Evolutionary conservation across 2,113 vertebrate genomes (phyloP).

Genomic region (Eupsittula cactorum): DNA sequence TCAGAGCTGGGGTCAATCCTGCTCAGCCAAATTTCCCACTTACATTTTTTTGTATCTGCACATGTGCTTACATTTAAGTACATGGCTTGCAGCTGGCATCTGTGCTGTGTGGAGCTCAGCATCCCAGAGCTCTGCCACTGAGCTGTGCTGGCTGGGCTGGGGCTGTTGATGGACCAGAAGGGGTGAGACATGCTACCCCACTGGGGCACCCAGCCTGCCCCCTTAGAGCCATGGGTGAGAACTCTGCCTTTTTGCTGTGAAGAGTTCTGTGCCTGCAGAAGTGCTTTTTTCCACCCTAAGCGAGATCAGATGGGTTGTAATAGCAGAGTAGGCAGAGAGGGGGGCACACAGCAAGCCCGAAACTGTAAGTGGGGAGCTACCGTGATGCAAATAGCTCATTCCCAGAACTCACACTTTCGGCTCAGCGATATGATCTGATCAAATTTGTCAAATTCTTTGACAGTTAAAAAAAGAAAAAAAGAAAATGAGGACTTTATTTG

Average conservation of each 20-base stretch:
- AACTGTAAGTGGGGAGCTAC: conserved; percentile 33
- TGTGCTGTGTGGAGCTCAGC: accelerated
- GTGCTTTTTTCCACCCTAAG: not conserved
- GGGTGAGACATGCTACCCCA: not conserved
- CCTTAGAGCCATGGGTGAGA: accelerated
- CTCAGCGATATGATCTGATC: conserved; percentile 37
- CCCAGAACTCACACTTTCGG: conserved; percentile 18
- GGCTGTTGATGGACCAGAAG: not conserved
- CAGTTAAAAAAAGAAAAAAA: not conserved
- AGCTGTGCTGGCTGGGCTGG: not conserved
- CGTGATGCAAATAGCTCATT: conserved; percentile 52
- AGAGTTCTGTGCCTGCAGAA: not conserved
- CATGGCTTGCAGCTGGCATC: not conserved
- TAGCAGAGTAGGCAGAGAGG: conserved; percentile 31
- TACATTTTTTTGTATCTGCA: not conserved
- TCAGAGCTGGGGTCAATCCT: not conserved
- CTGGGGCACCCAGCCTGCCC: not conserved
- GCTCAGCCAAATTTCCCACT: not conserved
- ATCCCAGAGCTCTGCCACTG: accelerated
- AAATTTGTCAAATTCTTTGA: conserved; percentile 54
- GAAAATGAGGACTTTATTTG: conserved; percentile 31
- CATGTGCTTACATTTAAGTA: not conserved
- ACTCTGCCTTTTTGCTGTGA: not conserved
- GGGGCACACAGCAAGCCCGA: not conserved
- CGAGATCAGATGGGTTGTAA: conserved; percentile 54